These are phyloP conservation scores for Sterna hirundo DNA, from an alignment of 2,113 vertebrate genomes.

Conservation along the genomic window DNA sequence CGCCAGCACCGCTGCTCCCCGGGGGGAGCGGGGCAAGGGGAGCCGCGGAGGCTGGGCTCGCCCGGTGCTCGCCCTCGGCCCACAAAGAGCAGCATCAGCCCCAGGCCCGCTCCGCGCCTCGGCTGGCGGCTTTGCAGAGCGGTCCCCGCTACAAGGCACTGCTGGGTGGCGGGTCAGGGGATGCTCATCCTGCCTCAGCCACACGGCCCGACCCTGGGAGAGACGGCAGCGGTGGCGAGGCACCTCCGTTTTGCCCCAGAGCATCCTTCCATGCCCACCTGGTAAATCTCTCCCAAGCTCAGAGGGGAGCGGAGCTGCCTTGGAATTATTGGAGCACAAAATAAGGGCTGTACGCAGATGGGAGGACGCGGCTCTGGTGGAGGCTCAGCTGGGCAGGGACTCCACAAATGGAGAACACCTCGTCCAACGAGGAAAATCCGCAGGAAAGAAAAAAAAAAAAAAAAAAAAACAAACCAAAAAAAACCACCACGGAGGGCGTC, in stretches of 20 bases:
- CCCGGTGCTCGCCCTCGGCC: background rate
- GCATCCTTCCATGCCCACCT: background rate
- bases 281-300: background rate
- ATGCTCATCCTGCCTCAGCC: background rate
- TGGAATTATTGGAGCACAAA: conserved; percentile 68
- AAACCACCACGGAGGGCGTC: background rate
- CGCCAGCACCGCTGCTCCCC: background rate
- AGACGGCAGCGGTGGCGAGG: background rate
- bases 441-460: background rate
- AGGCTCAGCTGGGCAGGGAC: conserved; percentile 36
- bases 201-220: background rate
- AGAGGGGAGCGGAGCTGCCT: background rate
- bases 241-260: background rate
- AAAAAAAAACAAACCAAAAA: background rate
- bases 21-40: background rate
- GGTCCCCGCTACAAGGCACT: background rate
- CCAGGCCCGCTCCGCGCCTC: background rate
- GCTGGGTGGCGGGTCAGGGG: background rate
- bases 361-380: background rate
- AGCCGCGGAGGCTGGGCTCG: accelerated
- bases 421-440: background rate
- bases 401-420: conserved; percentile 8
- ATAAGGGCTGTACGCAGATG: conserved; percentile 37
- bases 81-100: accelerated
- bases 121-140: background rate